phyloP scores from a whole-genome alignment of 2,797 vertebrate genomes.

The Periparus ater region DNA sequence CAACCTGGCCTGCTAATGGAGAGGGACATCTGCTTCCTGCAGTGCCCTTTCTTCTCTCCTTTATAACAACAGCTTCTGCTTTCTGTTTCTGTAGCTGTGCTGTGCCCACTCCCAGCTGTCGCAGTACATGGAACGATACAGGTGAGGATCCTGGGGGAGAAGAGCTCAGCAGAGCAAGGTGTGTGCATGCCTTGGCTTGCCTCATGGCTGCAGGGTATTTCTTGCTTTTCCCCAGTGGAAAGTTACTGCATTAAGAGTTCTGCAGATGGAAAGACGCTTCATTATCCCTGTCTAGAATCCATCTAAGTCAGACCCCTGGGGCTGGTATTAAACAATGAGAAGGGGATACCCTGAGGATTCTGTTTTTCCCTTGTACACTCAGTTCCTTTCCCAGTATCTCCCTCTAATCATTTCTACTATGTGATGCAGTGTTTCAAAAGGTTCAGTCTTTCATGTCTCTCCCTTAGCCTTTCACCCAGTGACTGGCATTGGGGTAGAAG shows the following conservation, averaged over 20 bases:
- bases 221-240: background rate
- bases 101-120: conserved; percentile 91
- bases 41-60: background rate
- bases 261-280: background rate
- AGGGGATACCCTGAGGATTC: background rate
- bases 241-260: background rate
- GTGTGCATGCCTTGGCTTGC: background rate
- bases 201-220: background rate
- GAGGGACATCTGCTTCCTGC: background rate
- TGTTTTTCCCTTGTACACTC: background rate
- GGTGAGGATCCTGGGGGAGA: conserved; percentile 74
- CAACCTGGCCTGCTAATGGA: background rate
- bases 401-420: background rate
- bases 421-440: background rate
- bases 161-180: background rate
- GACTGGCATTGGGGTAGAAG: background rate
- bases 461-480: background rate
- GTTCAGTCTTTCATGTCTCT: background rate
- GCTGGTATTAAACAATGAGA: background rate
- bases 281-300: background rate
- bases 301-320: background rate
- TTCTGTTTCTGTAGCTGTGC: conserved; percentile 81
- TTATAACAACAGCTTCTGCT: background rate
- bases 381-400: background rate
- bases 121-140: conserved; percentile 91